Conservation (phyloP, 2,888 invertebrate genomes). For the Nephrotoma appendiculata region DNA sequence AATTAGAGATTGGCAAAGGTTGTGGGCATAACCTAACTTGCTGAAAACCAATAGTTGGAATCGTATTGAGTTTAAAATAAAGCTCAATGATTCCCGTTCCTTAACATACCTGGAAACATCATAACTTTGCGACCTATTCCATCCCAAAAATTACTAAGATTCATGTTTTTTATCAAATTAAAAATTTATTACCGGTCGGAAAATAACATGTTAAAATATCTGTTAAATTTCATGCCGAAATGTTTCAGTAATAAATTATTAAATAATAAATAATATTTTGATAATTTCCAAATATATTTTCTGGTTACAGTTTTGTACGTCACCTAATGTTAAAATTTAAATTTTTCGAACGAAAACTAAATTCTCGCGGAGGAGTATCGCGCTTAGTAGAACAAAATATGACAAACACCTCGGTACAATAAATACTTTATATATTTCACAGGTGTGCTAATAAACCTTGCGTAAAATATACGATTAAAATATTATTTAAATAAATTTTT, state of each 20-base stretch:
- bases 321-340: background rate
- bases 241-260: background rate
- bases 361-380: background rate
- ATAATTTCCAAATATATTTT: background rate
- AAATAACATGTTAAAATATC: background rate
- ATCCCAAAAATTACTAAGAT: no score
- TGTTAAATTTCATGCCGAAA: background rate
- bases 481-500: background rate
- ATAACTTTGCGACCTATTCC: no score
- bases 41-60: no score
- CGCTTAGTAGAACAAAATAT: background rate
- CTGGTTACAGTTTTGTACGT: background rate
- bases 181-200: no score
- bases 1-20: no score
- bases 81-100: no score
- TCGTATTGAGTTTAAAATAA: no score
- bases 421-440: background rate
- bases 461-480: slow-evolving; percentile 6
- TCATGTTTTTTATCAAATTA: no score
- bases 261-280: background rate
- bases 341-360: background rate
- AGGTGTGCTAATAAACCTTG: background rate
- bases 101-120: no score
- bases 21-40: no score
- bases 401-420: background rate